A percentile compares a stretch with the other conserved stretches of the same genome.
These are phyloP conservation scores for Chloromyia formosa DNA, from an alignment of 2,888 invertebrate genomes.

Conservation along the genomic window DNA sequence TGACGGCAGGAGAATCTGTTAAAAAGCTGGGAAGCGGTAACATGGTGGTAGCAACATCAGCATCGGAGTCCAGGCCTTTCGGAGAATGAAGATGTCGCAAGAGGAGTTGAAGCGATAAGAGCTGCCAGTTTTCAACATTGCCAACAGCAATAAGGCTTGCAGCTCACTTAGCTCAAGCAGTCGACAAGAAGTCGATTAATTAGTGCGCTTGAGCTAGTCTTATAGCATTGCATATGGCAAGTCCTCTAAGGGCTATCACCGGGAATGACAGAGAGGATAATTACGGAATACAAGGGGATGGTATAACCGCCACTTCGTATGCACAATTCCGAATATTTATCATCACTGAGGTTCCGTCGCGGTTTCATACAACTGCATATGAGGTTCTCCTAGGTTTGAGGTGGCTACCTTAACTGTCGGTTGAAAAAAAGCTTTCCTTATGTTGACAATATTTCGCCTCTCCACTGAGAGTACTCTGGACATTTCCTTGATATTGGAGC, in stretches of 20 bases:
- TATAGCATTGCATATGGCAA: not conserved
- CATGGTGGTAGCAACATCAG: too few relatives aligned
- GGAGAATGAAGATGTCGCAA: not conserved
- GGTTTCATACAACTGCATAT: constrained; percentile 5
- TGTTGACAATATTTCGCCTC: constrained; percentile 22
- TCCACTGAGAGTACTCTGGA: not conserved
- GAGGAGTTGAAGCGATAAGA: not conserved
- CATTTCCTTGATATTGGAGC: not conserved
- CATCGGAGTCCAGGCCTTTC: not conserved
- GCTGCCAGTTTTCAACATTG: not conserved
- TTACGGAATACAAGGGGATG: not conserved
- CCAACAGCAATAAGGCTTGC: not conserved
- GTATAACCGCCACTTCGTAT: not conserved
- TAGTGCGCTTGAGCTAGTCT: constrained; percentile 24
- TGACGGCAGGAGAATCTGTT: too few relatives aligned
- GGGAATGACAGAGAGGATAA: not conserved
- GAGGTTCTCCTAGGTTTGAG: not conserved
- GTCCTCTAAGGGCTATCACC: constrained; percentile 6
- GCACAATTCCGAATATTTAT: constrained; percentile 23
- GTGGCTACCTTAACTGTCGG: not conserved
- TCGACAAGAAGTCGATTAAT: constrained; percentile 40
- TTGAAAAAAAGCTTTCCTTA: constrained; percentile 1
- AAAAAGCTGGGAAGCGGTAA: too few relatives aligned
- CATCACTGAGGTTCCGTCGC: constrained; percentile 22
- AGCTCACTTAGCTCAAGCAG: constrained; percentile 4